These are phyloP conservation scores for Glaucopsyche alexis DNA, from an alignment of 2,888 invertebrate species.

Conservation along the genomic window DNA sequence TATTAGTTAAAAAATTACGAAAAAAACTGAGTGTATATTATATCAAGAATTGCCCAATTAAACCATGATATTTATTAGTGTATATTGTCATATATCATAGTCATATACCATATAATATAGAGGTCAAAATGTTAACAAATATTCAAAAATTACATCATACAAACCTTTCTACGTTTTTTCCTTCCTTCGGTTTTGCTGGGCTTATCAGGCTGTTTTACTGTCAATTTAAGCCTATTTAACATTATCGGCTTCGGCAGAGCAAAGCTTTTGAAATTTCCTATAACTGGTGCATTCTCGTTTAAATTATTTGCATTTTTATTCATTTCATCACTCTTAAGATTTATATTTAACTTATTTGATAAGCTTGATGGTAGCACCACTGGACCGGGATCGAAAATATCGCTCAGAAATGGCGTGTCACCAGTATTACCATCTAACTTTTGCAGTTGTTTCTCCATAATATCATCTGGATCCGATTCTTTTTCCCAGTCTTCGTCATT, in stretches of 20 bases:
- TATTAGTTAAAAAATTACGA: too few species aligned
- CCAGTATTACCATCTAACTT: slow-evolving; percentile 62
- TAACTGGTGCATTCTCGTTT: slow-evolving; percentile 63
- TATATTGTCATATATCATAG: too few species aligned
- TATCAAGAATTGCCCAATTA: too few species aligned
- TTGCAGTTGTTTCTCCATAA: slow-evolving; percentile 64
- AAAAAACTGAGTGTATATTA: too few species aligned
- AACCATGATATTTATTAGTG: too few species aligned
- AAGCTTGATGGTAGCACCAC: slow-evolving; percentile 54
- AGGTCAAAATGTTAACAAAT: not conserved
- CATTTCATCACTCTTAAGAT: slow-evolving; percentile 52
- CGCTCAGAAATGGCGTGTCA: slow-evolving; percentile 72
- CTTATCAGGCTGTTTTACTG: slow-evolving; percentile 62
- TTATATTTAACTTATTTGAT: slow-evolving; percentile 58
- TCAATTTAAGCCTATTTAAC: slow-evolving; percentile 69
- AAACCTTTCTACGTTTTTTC: slow-evolving; percentile 66
- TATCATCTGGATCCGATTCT: slow-evolving; percentile 63
- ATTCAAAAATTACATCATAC: slow-evolving; percentile 46
- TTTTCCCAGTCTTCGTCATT: slow-evolving; percentile 73
- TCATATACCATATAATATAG: too few species aligned
- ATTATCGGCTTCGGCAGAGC: slow-evolving; percentile 74
- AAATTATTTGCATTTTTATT: slow-evolving; percentile 45
- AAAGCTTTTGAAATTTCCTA: slow-evolving; percentile 76
- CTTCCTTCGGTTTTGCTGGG: slow-evolving; percentile 52
- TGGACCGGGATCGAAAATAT: slow-evolving; percentile 74